Base-by-base conservation (phyloP, 92 coral and sea anemone species). In the Paragorgia papillata region DNA sequence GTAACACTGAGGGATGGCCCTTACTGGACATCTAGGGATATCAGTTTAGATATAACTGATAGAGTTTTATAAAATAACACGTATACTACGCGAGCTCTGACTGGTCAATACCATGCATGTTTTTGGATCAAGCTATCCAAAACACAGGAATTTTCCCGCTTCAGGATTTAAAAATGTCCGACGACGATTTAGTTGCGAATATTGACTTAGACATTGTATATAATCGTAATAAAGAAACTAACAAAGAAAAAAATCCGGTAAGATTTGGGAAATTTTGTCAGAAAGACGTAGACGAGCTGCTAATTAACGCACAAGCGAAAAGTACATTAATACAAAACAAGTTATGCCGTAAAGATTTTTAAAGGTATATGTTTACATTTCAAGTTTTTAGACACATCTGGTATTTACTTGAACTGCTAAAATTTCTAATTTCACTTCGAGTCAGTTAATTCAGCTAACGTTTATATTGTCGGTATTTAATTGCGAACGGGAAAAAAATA, bases 31-130 rank as follows among this genome's bases (percentile, higher is more conserved):
- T n/a, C n/a, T n/a, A n/a, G n/a, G n/a, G n/a, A n/a, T n/a, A n/a
- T n/a, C n/a, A n/a, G n/a, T n/a, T n/a, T n/a, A n/a, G n/a, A n/a
- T n/a, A n/a, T n/a, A n/a, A n/a, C n/a, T n/a, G n/a, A n/a, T n/a
- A n/a, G n/a, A n/a, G n/a, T n/a, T 28, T 69, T 69, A 69, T 69
- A 69, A 69, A 69, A 69, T 69, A 69, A 69, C 76, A 69, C 44
- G 41, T 69, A 69, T 19, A 69, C 26, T 15, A 69, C 76, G 59
- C 76, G 58, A 2, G 74, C 74, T 34, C 74, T 34, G 74, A 66
- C 39, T 66, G 56, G 74, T 66, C 74, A 40, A 66, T 31, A 66
- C 26, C 66, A n/a, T n/a, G n/a, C n/a, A n/a, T 29, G 66, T 62
- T 41, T 62, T 62, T 62, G 69, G 69, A 62, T 62, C 22, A 62